A percentile compares a stretch with the other conserved stretches of the same genome.
Evolutionary conservation across 2,797 vertebrate species (phyloP).

Genomic region (Pantherophis vulpinus): DNA sequence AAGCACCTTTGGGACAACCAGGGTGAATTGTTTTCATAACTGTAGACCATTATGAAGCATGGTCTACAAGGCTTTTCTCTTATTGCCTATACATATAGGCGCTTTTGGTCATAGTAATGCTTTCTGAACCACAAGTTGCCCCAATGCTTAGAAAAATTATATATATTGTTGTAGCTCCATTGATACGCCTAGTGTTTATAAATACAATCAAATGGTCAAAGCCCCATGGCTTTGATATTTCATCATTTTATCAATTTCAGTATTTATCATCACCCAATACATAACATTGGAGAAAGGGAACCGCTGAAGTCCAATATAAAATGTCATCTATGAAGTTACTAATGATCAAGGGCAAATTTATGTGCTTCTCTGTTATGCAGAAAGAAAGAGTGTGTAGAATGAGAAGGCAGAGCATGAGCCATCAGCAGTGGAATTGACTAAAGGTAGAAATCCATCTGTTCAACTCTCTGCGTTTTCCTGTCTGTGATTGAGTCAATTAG

Average conservation of each 20-base stretch:
- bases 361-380: slow-evolving; percentile 11
- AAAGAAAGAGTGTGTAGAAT: not conserved
- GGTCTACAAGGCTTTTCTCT: not conserved
- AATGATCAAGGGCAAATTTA: not conserved
- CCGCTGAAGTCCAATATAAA: slow-evolving; percentile 14
- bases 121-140: not conserved
- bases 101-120: not conserved
- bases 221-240: not conserved
- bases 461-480: not conserved
- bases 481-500: not conserved
- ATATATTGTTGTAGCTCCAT: not conserved
- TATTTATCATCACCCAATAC: not conserved
- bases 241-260: not conserved
- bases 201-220: not conserved
- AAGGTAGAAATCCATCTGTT: not conserved
- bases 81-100: not conserved
- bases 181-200: not conserved
- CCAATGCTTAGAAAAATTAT: not conserved
- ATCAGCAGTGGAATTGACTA: slow-evolving; percentile 68
- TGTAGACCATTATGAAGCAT: not conserved
- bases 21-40: not conserved
- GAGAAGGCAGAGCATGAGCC: slow-evolving; percentile 73
- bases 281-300: not conserved
- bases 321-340: not conserved
- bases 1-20: not conserved